Evolutionary conservation across 2,113 vertebrate species (phyloP).

Genomic region (Oenanthe melanoleuca): DNA sequence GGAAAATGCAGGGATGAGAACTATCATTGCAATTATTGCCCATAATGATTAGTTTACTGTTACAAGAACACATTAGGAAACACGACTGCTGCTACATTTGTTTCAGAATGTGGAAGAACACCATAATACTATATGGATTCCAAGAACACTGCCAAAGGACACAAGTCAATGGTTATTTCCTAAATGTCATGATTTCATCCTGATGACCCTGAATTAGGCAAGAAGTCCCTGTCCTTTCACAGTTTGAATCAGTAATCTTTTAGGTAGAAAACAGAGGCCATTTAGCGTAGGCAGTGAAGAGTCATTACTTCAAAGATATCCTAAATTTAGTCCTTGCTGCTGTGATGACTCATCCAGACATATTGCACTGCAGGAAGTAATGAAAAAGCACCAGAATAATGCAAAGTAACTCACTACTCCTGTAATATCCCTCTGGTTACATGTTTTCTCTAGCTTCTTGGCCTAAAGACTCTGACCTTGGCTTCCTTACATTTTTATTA

Average conservation of each 20-base stretch:
- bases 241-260: not conserved
- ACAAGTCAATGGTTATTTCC: not conserved
- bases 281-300: not conserved
- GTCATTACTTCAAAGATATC: conserved; percentile 10
- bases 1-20: not conserved
- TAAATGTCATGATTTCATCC: not conserved
- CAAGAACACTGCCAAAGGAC: not conserved
- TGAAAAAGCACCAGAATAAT: not conserved
- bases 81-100: not conserved
- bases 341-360: conserved; percentile 7
- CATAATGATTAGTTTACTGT: conserved; percentile 13
- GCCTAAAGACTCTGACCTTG: not conserved
- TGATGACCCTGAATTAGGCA: not conserved
- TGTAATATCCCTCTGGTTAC: not conserved
- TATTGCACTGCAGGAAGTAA: not conserved
- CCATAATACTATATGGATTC: rapidly evolving
- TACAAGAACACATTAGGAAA: not conserved
- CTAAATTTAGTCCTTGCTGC: conserved; percentile 38
- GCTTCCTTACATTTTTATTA: not conserved
- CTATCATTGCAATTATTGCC: not conserved
- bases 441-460: not conserved
- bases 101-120: not conserved
- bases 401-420: not conserved
- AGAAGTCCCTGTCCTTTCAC: not conserved
- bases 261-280: not conserved